Conservation (phyloP, 2,797 vertebrate species). For the Urocyon cinereoargenteus region DNA sequence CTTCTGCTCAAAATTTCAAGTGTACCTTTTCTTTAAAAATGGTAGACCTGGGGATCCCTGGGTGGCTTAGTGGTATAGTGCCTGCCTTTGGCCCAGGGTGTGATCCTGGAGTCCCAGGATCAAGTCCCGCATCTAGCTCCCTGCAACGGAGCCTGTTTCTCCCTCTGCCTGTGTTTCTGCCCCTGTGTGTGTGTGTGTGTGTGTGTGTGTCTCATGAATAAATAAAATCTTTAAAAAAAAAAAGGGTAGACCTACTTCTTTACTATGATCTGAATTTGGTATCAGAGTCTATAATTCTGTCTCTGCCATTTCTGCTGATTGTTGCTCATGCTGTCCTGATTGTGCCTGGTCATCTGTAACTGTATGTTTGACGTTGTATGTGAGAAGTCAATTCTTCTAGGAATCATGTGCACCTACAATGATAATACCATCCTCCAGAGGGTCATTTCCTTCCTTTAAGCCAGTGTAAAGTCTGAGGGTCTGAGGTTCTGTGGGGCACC, state of each 20-base stretch:
- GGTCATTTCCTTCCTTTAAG: neutral
- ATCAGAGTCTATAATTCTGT: rapidly evolving
- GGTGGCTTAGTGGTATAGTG: no score
- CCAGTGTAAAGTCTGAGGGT: no score
- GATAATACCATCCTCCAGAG: neutral
- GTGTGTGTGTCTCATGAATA: no score
- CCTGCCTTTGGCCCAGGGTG: no score
- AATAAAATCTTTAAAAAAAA: no score
- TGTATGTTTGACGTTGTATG: rapidly evolving
- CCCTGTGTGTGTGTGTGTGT: no score
- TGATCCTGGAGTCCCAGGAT: no score
- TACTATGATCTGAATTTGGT: rapidly evolving
- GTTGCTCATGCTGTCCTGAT: rapidly evolving
- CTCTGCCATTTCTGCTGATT: neutral
- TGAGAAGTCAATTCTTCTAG: neutral
- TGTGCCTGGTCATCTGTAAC: rapidly evolving
- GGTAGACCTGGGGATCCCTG: neutral
- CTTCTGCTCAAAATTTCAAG: neutral
- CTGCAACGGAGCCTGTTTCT: no score
- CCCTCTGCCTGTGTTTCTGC: no score
- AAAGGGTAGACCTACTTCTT: neutral
- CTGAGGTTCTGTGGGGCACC: rapidly evolving
- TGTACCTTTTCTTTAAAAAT: neutral
- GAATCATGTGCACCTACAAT: neutral
- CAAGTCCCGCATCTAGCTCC: no score